Base-by-base conservation (phyloP, 2,888 invertebrate species). In the Hirtodrosophila confusa region DNA sequence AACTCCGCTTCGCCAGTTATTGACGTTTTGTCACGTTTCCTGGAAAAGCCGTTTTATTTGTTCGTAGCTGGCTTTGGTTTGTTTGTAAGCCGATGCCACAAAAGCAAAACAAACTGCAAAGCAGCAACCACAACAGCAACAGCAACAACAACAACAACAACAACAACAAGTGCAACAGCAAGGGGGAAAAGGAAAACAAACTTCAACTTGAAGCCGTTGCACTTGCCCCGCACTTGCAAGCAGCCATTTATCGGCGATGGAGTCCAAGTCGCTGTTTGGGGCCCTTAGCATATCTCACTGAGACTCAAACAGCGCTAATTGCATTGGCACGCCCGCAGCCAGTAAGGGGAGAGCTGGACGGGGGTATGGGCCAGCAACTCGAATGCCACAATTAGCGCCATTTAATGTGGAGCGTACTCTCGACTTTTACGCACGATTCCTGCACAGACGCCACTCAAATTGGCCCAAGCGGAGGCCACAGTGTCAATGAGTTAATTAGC, bases 1-100 rank as follows among this genome's bases (percentile, higher is more conserved):
- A 67, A 73, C 64, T 48, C 58, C 50, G 68, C 58, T 48, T 56
- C 51, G 55, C 54, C 67, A 69, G 71, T 72, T 82, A 86, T 89
- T 89, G 89, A 85, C 89, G 89, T 89, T 89, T 89, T 80, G 89
- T 89, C 90, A 89, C 90, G 89, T 87, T 89, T 89, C 89, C 78
- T 76, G 84, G 90, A 89, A 83, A 78, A 89, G 87, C 80, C 79
- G 88, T 80, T 88, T 88, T 80, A 83, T 83, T 83, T 83, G 84
- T 69, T 83, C 61, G 80, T 49, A 77, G 69, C 69, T 67, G 67
- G 73, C 70, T 82, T 85, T 75, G 80, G 80, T 86, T 86, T 85
- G 78, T 78, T 80, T 87, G 85, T 87, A 85, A 85, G 87, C 72
- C 70, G 86, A 85, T 75, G 74, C 75, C 75, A 73, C 66, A 62